A percentile compares a stretch with the other conserved stretches of the same genome.
Conservation (phyloP, 2,113 vertebrate species). For the Tupaia tana region DNA sequence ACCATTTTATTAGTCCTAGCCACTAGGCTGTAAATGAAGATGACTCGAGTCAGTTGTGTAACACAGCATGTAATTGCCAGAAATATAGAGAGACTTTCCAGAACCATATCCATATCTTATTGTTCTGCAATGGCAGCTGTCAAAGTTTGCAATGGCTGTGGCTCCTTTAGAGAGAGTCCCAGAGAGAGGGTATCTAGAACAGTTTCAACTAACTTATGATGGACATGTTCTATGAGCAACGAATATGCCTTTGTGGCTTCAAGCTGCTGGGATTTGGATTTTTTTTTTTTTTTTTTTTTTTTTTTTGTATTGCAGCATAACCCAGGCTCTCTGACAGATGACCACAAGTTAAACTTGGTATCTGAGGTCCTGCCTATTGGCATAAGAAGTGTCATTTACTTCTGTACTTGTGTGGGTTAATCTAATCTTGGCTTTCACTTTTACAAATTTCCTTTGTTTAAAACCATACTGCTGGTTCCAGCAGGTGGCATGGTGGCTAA, state of each 20-base stretch:
- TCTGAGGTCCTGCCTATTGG: neutral
- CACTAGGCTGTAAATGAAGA: neutral
- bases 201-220: neutral
- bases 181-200: neutral
- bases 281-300: neutral
- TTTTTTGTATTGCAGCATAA: neutral
- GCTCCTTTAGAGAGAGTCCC: neutral
- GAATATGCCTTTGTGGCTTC: neutral
- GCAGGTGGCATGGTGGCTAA: too few relatives aligned
- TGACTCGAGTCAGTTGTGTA: neutral
- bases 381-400: neutral
- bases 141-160: neutral
- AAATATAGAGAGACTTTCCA: neutral
- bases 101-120: neutral
- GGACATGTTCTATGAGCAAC: neutral
- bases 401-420: neutral
- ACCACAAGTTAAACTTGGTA: neutral
- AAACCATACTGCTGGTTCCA: neutral
- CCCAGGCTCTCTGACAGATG: neutral
- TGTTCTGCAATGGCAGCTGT: neutral
- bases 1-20: neutral
- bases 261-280: neutral
- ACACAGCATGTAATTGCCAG: neutral
- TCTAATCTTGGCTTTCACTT: neutral
- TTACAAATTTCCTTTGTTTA: slow-evolving; percentile 19